Percentiles rank a stretch among this genome's conserved stretches.
Evolutionary conservation across 2,113 vertebrate species (phyloP).

Genomic region (Alosa alosa): DNA sequence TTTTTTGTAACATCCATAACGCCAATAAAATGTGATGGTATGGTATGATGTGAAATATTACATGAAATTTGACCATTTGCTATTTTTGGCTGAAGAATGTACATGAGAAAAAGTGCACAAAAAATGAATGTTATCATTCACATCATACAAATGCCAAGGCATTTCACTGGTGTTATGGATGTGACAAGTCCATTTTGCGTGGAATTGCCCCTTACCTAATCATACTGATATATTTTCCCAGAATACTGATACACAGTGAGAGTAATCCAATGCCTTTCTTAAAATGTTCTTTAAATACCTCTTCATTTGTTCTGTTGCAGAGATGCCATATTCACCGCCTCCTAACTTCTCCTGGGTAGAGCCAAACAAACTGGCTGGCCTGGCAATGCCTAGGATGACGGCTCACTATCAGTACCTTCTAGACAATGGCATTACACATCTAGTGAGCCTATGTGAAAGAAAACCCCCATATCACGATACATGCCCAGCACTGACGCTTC

Average conservation of each 20-base stretch:
- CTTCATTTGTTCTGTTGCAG: background rate
- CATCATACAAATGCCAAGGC: too few species aligned
- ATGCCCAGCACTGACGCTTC: conserved; percentile 76
- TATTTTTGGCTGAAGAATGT: too few species aligned
- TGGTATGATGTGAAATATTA: too few species aligned
- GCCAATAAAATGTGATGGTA: too few species aligned
- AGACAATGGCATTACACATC: conserved; percentile 79
- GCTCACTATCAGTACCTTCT: conserved; percentile 84
- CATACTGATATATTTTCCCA: background rate
- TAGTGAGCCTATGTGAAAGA: conserved; percentile 83
- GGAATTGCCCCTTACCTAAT: too few species aligned
- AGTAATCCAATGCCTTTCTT: background rate
- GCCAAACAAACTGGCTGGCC: conserved; percentile 75
- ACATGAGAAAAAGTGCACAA: too few species aligned
- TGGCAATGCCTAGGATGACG: conserved; percentile 81
- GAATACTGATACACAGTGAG: background rate
- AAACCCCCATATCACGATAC: conserved; percentile 78
- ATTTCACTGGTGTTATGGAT: too few species aligned
- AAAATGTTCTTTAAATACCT: background rate
- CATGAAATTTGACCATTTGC: too few species aligned
- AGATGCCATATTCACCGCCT: conserved; percentile 72
- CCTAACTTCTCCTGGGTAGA: conserved; percentile 93
- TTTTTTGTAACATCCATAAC: too few species aligned
- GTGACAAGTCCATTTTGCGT: too few species aligned
- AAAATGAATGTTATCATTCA: too few species aligned